Conservation (phyloP, 2,888 invertebrate species). For the Bombyx huttoni region DNA sequence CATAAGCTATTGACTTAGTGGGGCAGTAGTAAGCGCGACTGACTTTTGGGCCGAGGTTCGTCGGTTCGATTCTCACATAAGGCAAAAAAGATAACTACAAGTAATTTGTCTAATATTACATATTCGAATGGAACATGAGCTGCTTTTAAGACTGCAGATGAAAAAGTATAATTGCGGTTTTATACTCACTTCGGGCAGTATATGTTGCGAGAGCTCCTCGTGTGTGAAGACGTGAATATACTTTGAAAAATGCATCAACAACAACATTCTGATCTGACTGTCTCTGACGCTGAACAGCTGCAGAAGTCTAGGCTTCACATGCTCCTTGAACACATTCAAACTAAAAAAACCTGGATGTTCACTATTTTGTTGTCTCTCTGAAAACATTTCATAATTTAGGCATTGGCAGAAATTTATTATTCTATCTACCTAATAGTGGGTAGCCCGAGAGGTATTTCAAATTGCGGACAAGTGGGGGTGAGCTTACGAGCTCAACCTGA, state of each 20-base stretch:
- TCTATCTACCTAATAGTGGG: not conserved
- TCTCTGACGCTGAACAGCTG: constrained; percentile 90
- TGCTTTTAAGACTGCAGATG: not conserved
- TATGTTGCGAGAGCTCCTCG: constrained; percentile 80
- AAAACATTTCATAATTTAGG: constrained; percentile 10
- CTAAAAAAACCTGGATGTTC: constrained; percentile 76
- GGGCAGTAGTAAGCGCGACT: too few species aligned
- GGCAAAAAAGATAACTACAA: too few species aligned
- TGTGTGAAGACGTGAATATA: constrained; percentile 82
- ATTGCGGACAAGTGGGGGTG: too few species aligned
- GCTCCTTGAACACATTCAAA: constrained; percentile 77
- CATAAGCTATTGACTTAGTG: too few species aligned
- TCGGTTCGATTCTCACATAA: too few species aligned
- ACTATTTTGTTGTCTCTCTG: constrained; percentile 49
- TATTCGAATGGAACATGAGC: not conserved
- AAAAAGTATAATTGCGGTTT: not conserved
- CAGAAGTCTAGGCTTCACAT: constrained; percentile 82
- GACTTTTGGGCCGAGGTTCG: too few species aligned
- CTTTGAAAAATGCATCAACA: constrained; percentile 83
- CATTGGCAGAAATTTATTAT: not conserved
- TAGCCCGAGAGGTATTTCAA: not conserved
- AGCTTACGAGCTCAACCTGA: too few species aligned
- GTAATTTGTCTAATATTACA: too few species aligned
- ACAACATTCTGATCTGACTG: constrained; percentile 80
- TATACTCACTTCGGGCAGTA: constrained; percentile 83